Percentiles rank a stretch among this genome's conserved stretches.
These are phyloP conservation scores for Trichogramma pretiosum DNA, from an alignment of 1,140 invertebrate genomes.

Conservation along the genomic window DNA sequence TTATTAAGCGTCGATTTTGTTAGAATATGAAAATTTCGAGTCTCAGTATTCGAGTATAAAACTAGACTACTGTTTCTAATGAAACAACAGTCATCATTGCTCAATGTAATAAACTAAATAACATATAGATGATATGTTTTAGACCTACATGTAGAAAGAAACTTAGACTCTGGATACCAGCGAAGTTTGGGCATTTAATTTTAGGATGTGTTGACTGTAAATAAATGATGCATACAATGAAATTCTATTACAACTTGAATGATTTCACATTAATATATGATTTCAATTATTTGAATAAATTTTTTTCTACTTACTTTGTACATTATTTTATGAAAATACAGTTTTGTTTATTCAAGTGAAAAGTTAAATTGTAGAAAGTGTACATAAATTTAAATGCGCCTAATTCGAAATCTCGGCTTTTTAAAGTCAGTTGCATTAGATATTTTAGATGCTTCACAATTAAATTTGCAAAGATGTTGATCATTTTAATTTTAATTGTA, in stretches of 20 bases:
- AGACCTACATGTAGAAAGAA: conserved; percentile 23
- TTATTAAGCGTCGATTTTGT: conserved; percentile 3
- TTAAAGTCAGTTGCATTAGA: too few relatives aligned
- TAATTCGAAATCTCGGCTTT: too few relatives aligned
- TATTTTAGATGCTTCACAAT: too few relatives aligned
- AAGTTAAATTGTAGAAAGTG: too few relatives aligned
- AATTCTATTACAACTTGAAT: conserved; percentile 32
- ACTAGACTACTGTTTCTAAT: conserved; percentile 2
- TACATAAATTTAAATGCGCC: too few relatives aligned
- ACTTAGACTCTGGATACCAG: conserved; percentile 25
- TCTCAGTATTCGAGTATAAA: conserved; percentile 14
- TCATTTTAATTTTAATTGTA: too few relatives aligned
- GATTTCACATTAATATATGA: conserved; percentile 12
- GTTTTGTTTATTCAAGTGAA: too few relatives aligned
- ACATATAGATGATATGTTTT: conserved; percentile 16
- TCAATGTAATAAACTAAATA: conserved; percentile 21
- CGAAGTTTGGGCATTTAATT: conserved; percentile 19
- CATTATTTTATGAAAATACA: too few relatives aligned
- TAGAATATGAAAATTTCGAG: conserved; percentile 2
- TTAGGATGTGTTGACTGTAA: conserved; percentile 29
- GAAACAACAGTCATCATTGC: conserved; percentile 1
- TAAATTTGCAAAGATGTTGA: too few relatives aligned
- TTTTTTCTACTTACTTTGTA: too few relatives aligned
- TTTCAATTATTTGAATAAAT: not conserved
- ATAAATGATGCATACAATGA: conserved; percentile 36